Evolutionary conservation across 2,113 vertebrate genomes (phyloP).

Genomic region (Heptranchias perlo): DNA sequence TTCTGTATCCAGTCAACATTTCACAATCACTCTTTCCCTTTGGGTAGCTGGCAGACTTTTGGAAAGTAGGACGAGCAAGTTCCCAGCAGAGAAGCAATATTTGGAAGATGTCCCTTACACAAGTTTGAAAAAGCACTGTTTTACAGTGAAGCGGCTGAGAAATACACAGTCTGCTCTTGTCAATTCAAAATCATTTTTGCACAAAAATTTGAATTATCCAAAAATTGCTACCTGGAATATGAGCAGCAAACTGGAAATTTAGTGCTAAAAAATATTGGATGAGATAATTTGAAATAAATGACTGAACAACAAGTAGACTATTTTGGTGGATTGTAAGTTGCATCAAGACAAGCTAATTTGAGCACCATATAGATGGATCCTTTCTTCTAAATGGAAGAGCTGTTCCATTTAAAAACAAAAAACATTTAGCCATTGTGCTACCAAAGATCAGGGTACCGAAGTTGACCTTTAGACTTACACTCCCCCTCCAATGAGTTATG

Average conservation of each 20-base stretch:
- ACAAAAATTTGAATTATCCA: background rate
- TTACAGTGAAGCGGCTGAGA: background rate
- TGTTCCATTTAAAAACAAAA: background rate
- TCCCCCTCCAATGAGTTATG: background rate
- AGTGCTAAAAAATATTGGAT: background rate
- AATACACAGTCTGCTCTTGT: background rate
- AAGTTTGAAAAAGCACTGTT: background rate
- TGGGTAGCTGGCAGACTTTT: background rate
- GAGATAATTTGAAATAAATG: background rate
- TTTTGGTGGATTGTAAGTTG: too few relatives aligned
- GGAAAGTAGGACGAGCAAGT: background rate
- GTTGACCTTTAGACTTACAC: background rate
- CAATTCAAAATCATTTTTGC: background rate
- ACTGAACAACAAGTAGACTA: background rate
- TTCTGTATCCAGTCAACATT: background rate
- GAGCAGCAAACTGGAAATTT: background rate
- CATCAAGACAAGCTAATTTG: too few relatives aligned
- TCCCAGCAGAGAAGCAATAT: background rate
- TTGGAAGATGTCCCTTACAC: background rate
- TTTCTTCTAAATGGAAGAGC: too few relatives aligned
- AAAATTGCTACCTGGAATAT: background rate
- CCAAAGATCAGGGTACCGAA: background rate
- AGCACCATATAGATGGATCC: too few relatives aligned
- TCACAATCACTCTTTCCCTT: background rate
- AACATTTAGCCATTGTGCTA: background rate